Conservation (phyloP, 2,888 invertebrate genomes). For the Cantharis rufa region DNA sequence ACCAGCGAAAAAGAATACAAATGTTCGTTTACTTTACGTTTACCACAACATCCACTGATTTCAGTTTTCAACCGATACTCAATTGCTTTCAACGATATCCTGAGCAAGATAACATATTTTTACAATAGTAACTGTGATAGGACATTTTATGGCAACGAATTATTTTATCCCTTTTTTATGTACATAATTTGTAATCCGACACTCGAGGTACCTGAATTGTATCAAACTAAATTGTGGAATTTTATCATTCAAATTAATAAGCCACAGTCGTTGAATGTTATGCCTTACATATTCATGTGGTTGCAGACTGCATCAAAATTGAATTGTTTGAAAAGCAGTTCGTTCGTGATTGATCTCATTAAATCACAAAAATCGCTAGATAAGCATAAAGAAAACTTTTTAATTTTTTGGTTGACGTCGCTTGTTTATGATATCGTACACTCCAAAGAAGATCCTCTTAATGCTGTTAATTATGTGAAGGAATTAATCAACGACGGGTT, state of each 20-base stretch:
- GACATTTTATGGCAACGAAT: conserved; percentile 62
- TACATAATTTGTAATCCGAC: conserved; percentile 68
- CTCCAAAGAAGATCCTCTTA: conserved; percentile 58
- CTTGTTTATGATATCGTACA: conserved; percentile 54
- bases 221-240: conserved; percentile 60
- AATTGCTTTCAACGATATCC: conserved; percentile 64
- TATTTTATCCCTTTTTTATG: conserved; percentile 69
- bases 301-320: conserved; percentile 35
- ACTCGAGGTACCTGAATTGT: conserved; percentile 50
- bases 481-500: conserved; percentile 40
- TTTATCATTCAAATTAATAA: conserved; percentile 49
- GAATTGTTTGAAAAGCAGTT: conserved; percentile 33
- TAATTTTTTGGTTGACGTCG: conserved; percentile 56
- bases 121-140: conserved; percentile 41
- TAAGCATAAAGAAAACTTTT: conserved; percentile 39
- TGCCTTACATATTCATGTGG: conserved; percentile 26
- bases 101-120: conserved; percentile 62
- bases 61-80: conserved; percentile 66
- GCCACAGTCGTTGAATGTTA: conserved; percentile 22
- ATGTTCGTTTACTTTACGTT: conserved; percentile 60
- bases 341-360: conserved; percentile 43
- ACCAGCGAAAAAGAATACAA: conserved; percentile 55
- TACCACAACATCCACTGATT: conserved; percentile 73
- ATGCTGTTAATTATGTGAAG: conserved; percentile 45
- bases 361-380: conserved; percentile 37